Conservation (phyloP, 2,888 invertebrate genomes). For the Apotomis betuletana region DNA sequence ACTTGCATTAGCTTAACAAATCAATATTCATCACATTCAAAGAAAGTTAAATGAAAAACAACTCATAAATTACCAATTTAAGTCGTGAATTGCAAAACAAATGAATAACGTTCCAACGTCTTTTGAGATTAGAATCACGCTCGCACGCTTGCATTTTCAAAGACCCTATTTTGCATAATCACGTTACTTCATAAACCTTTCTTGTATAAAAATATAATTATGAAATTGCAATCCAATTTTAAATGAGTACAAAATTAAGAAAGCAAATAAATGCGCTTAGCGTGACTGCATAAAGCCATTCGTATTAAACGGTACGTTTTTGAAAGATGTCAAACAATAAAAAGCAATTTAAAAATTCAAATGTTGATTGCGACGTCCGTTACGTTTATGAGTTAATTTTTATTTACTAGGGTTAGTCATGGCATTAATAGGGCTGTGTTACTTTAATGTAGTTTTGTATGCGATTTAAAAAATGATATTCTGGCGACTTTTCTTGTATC, state of each 20-base stretch:
- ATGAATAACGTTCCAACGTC: too few relatives aligned
- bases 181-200: background rate
- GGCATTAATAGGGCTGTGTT: constrained; percentile 29
- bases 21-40: background rate
- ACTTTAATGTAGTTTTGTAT: too few relatives aligned
- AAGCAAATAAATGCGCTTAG: constrained; percentile 21
- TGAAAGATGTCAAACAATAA: constrained; percentile 36
- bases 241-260: constrained; percentile 15
- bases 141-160: background rate
- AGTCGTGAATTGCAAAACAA: background rate
- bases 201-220: background rate
- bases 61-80: background rate
- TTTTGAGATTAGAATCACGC: background rate
- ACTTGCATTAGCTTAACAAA: too few relatives aligned
- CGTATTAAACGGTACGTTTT: constrained; percentile 27
- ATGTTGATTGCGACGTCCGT: constrained; percentile 26
- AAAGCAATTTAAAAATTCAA: constrained; percentile 38
- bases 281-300: constrained; percentile 35
- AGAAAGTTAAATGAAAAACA: background rate
- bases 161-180: background rate
- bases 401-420: constrained; percentile 26
- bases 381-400: constrained; percentile 35
- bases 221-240: background rate
- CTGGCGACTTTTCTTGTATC: too few relatives aligned
- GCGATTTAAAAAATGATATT: too few relatives aligned